Base-by-base conservation (phyloP, 2,113 vertebrate genomes). In the Clarias batrachus region DNA sequence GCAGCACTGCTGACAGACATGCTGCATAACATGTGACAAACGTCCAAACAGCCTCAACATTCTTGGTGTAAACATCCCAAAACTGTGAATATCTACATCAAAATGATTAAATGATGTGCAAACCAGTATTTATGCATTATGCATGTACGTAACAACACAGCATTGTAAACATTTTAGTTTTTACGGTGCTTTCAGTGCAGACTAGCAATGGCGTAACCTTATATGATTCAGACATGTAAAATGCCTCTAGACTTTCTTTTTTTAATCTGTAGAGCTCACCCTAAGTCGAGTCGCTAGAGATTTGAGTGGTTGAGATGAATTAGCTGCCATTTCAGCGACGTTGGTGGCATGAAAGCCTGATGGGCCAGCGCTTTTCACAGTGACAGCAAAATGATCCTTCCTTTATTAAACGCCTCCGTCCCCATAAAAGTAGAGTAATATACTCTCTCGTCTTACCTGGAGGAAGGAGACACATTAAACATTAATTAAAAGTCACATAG, bases 321-420 rank as follows among this genome's bases (percentile, higher is more conserved):
- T 86, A 84, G 86, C 86, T 90, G 90, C 86, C 86, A 84, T 86
- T 80, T 87, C 76, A n/a, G 89, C 90, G 91, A 93, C 89, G 88
- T 85, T n/a, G 66, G 83, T 82, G 56, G 68, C 74, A 81, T 81
- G 63, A 86, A 84, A 85, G 62, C 82, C 86, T 89, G 84, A 88
- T 86, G 85, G 84, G 86, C 83, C 30, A 54, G 37, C 88, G 91
- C 92, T 92, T 90, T 92, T 93, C 89, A 89, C 83, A 89, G 90
- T 95, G 94, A 95, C 94, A 94, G 92, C 88, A 91, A 93, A 94
- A 94, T 95, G 92, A 95, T 95, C 94, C 92, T 89, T 94, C 94
- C 92, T 94, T 95, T 94, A 95, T 95, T 95, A 95, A 95, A 95
- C 93, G 92, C 94, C 93, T 93, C 88, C 82, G 33, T 90, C 86